Base-by-base conservation (phyloP, 2,888 invertebrate genomes). In the Chloroclysta siterata region DNA sequence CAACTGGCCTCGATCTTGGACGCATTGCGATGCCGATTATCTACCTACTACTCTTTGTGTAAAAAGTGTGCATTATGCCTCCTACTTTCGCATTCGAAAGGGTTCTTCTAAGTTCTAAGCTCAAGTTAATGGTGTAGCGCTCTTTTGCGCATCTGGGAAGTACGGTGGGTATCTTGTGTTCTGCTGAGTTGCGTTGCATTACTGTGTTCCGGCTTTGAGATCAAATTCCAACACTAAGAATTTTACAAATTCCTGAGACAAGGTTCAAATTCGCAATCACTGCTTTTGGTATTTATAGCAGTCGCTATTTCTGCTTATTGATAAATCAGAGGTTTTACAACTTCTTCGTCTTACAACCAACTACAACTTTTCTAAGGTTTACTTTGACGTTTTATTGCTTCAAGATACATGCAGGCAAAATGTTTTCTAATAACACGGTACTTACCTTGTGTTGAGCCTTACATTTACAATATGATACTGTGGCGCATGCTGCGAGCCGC, bases 1-100 rank as follows among this genome's bases (percentile, higher is more conserved):
- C 52, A 47, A 53, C 58, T 63, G 60, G 58, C 67, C 62, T 64
- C 67, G 63, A 65, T 71, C 67, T 64, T 68, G 60, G 54, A 65
- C 50, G 52, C 61, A 68, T 59, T 65, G 61, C 62, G 60, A 63
- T 55, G 44, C 53, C 22, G 42, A 54, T 59, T 59, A 54, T 28
- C 46, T 46, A 52, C 51, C 46, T 46, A 52, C 51, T 56, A 46
- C 53, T 63, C 39, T 42, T 41, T 48, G 48, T 39, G 39, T 33
- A 63, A 63, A 53, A 47, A 36, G 64, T 60, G 52, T 52, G 55
- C 44, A 52, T 48, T 57, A 33, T 48, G 53, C 33, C 14, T 36
- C 48, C 55, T 61, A 47, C 55, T 60, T 64, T 63, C 41, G 29
- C 51, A 59, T 52, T 63, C 41, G 51, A 47, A 59, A 63, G 54